These are phyloP conservation scores for Eidolon dupreanum DNA, from an alignment of 2,797 vertebrate genomes.

Conservation along the genomic window DNA sequence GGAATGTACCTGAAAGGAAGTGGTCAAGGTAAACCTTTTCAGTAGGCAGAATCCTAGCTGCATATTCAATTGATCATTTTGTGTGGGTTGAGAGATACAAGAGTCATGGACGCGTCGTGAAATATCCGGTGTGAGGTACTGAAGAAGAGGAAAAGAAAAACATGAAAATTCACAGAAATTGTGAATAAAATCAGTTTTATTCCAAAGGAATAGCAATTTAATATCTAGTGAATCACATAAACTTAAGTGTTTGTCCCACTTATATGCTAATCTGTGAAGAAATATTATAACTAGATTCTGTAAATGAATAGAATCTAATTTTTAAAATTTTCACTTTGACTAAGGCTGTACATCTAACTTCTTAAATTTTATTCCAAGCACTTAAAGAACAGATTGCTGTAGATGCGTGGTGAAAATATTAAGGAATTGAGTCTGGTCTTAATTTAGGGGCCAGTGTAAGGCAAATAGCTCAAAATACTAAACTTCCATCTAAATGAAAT, in stretches of 20 bases:
- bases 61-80: background rate
- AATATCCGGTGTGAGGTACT: background rate
- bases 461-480: constrained; percentile 53
- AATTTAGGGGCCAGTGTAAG: constrained; percentile 38
- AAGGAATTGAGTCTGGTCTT: constrained; percentile 34
- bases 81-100: background rate
- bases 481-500: constrained; percentile 51
- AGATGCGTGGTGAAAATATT: background rate
- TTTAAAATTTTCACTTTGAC: constrained; percentile 46
- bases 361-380: constrained; percentile 49
- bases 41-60: background rate
- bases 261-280: constrained; percentile 26
- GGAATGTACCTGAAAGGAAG: background rate
- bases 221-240: background rate
- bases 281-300: constrained; percentile 42
- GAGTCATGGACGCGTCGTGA: background rate
- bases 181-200: background rate
- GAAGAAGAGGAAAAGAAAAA: background rate
- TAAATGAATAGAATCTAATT: background rate
- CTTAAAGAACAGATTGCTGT: constrained; percentile 47
- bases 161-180: background rate
- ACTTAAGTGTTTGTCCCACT: background rate
- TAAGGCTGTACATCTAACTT: background rate
- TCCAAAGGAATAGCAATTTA: background rate
- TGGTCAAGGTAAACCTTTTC: background rate